Conservation (phyloP, 23 tunicate species). For the Oikopleura vanhoeffeni region DNA sequence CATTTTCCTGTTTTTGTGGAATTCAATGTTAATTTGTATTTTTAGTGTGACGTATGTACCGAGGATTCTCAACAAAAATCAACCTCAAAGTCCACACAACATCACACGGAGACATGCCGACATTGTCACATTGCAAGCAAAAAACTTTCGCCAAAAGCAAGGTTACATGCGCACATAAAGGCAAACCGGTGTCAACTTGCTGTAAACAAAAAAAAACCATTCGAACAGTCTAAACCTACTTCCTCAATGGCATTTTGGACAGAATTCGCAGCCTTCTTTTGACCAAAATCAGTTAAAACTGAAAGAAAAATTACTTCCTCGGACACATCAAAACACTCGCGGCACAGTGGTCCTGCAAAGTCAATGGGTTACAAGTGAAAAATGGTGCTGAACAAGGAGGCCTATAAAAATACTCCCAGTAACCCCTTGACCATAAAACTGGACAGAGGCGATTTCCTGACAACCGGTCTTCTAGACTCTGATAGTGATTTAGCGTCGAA, state of each 20-base stretch:
- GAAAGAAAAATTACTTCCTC: neutral
- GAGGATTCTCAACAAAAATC: neutral
- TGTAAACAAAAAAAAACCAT: neutral
- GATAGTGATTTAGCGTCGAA: neutral
- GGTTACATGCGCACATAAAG: neutral
- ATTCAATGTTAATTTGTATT: too few species aligned
- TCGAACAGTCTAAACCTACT: neutral
- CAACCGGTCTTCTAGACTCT: neutral
- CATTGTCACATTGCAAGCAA: neutral
- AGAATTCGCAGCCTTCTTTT: neutral
- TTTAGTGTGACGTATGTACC: constrained; percentile 3
- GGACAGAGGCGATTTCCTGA: neutral
- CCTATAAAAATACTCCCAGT: neutral
- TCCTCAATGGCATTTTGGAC: neutral
- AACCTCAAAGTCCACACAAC: neutral
- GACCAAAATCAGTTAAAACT: neutral
- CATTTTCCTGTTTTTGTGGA: too few species aligned
- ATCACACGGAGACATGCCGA: constrained; percentile 1
- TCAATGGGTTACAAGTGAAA: neutral
- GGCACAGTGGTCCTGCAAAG: neutral
- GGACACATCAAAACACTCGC: neutral
- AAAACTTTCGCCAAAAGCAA: neutral
- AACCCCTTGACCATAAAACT: neutral
- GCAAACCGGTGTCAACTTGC: constrained; percentile 6
- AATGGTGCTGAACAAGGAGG: neutral